Evolutionary conservation across 2,888 invertebrate genomes (phyloP).

Genomic region (Philereme vetulata): DNA sequence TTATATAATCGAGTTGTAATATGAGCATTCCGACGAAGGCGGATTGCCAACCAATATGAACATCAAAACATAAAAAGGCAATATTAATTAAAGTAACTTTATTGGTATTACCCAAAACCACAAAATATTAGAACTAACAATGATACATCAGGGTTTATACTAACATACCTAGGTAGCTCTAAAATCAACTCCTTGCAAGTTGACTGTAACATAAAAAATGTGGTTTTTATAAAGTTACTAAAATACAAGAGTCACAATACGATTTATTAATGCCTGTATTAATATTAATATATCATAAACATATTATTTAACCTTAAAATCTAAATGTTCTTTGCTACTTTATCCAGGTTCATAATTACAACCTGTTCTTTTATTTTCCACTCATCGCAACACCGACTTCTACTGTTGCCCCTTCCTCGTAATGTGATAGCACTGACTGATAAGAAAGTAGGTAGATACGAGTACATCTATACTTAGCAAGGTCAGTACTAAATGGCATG

Average conservation of each 20-base stretch:
- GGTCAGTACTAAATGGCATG: background rate
- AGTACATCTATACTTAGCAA: background rate
- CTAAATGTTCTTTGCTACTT: constrained; percentile 2
- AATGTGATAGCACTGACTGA: background rate
- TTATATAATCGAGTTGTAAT: too few relatives aligned
- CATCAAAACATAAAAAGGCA: background rate
- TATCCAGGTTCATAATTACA: constrained; percentile 28
- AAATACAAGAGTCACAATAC: too few relatives aligned
- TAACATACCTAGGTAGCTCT: too few relatives aligned
- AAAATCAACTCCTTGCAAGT: too few relatives aligned
- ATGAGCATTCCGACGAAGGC: too few relatives aligned
- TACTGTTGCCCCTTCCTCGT: constrained; percentile 10
- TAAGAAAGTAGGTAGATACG: constrained; percentile 1
- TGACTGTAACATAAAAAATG: too few relatives aligned
- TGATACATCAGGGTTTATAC: too few relatives aligned
- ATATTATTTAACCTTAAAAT: background rate
- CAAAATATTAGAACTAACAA: background rate
- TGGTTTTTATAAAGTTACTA: too few relatives aligned
- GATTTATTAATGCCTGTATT: background rate
- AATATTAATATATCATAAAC: too few relatives aligned
- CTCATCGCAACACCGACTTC: constrained; percentile 24
- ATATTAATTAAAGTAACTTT: background rate
- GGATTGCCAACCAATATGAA: too few relatives aligned
- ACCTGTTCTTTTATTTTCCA: constrained; percentile 34
- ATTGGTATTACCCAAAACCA: constrained; percentile 3